Conservation (phyloP, 2,888 invertebrate genomes). For the Leucophenga maculata region DNA sequence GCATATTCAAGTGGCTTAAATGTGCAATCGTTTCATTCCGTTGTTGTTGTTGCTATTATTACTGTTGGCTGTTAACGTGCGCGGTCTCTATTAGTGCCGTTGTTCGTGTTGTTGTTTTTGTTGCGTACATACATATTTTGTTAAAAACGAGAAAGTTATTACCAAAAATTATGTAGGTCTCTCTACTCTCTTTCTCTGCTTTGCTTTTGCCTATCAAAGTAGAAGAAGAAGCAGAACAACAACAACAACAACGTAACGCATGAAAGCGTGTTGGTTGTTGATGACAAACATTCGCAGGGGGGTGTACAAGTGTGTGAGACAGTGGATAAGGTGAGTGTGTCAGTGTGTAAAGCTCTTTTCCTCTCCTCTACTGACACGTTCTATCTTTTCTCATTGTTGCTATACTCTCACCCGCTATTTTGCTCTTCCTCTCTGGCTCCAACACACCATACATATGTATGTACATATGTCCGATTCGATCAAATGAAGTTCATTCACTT, state of each 20-base stretch:
- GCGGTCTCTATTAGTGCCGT: neutral
- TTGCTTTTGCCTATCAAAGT: conserved; percentile 25
- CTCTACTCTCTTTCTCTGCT: conserved; percentile 37
- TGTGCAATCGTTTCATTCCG: neutral
- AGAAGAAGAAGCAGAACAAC: too few relatives aligned
- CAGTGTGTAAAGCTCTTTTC: conserved; percentile 8
- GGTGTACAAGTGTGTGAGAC: conserved; percentile 21
- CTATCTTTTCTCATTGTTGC: too few relatives aligned
- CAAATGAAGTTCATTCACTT: conserved; percentile 64
- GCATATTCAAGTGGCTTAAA: neutral
- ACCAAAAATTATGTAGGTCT: conserved; percentile 25
- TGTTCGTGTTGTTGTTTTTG: conserved; percentile 8
- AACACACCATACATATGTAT: too few relatives aligned
- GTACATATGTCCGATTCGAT: neutral
- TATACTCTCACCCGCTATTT: too few relatives aligned
- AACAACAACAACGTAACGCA: too few relatives aligned
- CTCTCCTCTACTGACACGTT: too few relatives aligned
- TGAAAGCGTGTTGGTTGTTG: conserved; percentile 1
- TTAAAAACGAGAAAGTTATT: conserved; percentile 53
- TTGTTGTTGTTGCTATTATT: conserved; percentile 4
- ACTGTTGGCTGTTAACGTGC: neutral
- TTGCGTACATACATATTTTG: conserved; percentile 32
- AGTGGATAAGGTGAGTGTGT: conserved; percentile 38
- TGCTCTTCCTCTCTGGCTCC: conserved; percentile 1
- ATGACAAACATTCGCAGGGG: too few relatives aligned